A percentile compares a stretch with the other conserved stretches of the same genome.
Conservation (phyloP, 1,140 invertebrate genomes). For the Daktulosphaira vitifoliae region DNA sequence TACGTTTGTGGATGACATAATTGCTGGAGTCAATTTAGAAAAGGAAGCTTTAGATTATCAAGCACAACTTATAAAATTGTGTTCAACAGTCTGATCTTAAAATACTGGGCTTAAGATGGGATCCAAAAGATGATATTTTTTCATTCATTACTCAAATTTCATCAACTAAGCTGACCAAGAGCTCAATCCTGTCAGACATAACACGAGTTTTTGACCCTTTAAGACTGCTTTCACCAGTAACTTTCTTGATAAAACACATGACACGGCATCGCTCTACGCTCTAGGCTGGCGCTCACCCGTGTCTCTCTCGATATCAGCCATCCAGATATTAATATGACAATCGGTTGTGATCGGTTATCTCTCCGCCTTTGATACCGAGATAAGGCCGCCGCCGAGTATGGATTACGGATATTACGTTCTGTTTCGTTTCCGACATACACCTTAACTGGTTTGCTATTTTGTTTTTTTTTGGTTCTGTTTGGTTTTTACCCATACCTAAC, state of each 20-base stretch:
- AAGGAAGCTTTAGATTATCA: constrained; percentile 36
- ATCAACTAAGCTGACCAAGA: background rate
- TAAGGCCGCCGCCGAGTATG: no score
- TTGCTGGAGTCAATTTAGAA: constrained; percentile 35
- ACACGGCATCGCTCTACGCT: constrained; percentile 43
- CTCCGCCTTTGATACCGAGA: no score
- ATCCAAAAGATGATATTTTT: background rate
- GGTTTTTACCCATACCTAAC: no score
- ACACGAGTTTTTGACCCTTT: constrained; percentile 44
- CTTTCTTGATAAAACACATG: constrained; percentile 42
- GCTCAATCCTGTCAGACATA: constrained; percentile 39
- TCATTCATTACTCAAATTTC: background rate
- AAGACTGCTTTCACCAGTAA: constrained; percentile 41
- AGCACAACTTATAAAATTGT: constrained; percentile 35
- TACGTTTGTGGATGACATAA: constrained; percentile 37
- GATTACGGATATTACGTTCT: no score
- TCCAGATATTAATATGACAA: no score
- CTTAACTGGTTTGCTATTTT: no score
- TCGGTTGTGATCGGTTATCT: no score
- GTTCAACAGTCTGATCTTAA: constrained; percentile 24
- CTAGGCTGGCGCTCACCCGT: no score
- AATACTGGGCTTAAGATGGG: constrained; percentile 32
- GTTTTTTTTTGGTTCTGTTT: no score
- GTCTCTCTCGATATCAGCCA: no score
- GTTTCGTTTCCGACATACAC: no score